Conservation (phyloP, 2,888 invertebrate species). For the Elmis aenea region DNA sequence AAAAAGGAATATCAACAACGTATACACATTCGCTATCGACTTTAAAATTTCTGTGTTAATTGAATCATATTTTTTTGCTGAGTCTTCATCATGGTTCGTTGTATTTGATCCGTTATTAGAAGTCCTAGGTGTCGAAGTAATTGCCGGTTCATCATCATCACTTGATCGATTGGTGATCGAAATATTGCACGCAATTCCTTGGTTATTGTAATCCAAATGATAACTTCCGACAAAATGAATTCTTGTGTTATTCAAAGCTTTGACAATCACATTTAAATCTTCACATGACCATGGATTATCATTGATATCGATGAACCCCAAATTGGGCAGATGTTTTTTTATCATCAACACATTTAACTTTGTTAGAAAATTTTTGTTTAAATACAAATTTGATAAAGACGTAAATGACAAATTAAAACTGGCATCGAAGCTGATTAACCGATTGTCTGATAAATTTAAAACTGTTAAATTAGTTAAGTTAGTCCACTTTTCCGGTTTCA, state of each 20-base stretch:
- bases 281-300: slow-evolving; percentile 31
- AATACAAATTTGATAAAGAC: slow-evolving; percentile 25
- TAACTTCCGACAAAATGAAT: slow-evolving; percentile 12
- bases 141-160: background rate
- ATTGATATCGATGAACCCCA: slow-evolving; percentile 27
- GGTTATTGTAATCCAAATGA: slow-evolving; percentile 4
- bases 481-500: slow-evolving; percentile 25
- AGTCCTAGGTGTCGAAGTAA: background rate
- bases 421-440: slow-evolving; percentile 23
- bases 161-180: slow-evolving; percentile 2
- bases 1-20: slow-evolving; percentile 6
- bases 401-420: slow-evolving; percentile 24
- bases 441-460: slow-evolving; percentile 22
- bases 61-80: too few species aligned
- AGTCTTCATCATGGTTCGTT: too few species aligned
- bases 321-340: slow-evolving; percentile 17
- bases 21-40: slow-evolving; percentile 3
- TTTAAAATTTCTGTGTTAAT: slow-evolving; percentile 4
- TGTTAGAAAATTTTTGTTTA: slow-evolving; percentile 29
- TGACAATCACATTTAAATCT: slow-evolving; percentile 24
- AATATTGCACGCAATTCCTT: slow-evolving; percentile 20
- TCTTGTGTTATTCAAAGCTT: slow-evolving; percentile 18
- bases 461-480: slow-evolving; percentile 18
- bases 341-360: slow-evolving; percentile 24
- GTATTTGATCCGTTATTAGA: background rate